These are phyloP conservation scores for Phasianus colchicus DNA, from an alignment of 2,113 vertebrate species.

Conservation along the genomic window DNA sequence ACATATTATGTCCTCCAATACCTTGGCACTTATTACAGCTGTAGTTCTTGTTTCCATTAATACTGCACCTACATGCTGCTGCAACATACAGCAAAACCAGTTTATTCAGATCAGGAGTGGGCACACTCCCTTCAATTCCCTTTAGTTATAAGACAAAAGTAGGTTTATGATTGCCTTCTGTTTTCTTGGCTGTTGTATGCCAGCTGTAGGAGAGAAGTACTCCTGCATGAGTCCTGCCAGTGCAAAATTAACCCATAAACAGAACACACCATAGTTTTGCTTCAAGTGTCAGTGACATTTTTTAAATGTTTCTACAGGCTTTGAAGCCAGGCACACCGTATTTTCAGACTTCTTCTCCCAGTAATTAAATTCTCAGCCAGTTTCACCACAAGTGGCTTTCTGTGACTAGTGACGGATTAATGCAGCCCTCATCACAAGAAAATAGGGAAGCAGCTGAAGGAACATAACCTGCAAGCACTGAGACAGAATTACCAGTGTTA, in stretches of 20 bases:
- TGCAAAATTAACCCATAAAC: not conserved
- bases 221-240: not conserved
- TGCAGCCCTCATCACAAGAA: not conserved
- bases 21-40: not conserved
- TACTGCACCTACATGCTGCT: rapidly evolving
- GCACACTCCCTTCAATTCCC: not conserved
- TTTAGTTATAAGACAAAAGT: not conserved
- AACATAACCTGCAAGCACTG: not conserved
- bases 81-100: not conserved
- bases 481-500: not conserved
- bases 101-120: not conserved
- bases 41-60: not conserved
- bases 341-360: not conserved
- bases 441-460: not conserved
- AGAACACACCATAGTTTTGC: not conserved
- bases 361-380: not conserved
- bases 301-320: not conserved
- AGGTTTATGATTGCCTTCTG: not conserved
- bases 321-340: not conserved
- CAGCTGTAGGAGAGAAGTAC: not conserved
- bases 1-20: not conserved
- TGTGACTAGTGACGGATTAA: not conserved
- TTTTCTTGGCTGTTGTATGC: not conserved
- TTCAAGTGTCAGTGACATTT: not conserved
- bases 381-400: not conserved